A percentile compares a stretch with the other conserved stretches of the same genome.
These are phyloP conservation scores for Asobara japonica DNA, from an alignment of 1,140 invertebrate species.

Conservation along the genomic window DNA sequence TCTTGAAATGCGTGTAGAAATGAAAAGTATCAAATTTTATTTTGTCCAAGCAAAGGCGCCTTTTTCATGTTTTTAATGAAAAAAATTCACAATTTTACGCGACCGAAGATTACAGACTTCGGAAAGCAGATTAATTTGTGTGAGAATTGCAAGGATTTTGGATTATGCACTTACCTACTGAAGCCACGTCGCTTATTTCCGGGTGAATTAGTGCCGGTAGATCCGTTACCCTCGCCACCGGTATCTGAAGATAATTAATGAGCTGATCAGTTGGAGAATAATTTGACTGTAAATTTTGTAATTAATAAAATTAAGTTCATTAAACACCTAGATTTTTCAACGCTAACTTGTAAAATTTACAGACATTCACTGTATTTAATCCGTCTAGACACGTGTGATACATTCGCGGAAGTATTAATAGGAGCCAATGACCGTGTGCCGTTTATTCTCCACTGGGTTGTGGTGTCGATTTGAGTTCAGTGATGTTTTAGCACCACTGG, in stretches of 20 bases:
- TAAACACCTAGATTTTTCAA: constrained; percentile 9
- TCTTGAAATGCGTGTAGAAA: too few relatives aligned
- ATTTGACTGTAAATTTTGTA: too few relatives aligned
- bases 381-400: constrained; percentile 7
- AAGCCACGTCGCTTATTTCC: constrained; percentile 84
- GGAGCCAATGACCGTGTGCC: constrained; percentile 25
- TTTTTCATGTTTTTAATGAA: too few relatives aligned
- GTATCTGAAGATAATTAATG: constrained; percentile 61
- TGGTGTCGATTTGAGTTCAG: background rate
- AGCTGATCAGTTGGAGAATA: background rate
- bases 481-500: background rate
- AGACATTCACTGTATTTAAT: background rate
- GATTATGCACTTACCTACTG: constrained; percentile 75
- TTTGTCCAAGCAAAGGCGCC: too few relatives aligned
- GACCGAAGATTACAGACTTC: background rate
- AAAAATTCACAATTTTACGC: too few relatives aligned
- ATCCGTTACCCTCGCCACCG: constrained; percentile 67
- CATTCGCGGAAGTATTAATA: constrained; percentile 22
- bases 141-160: constrained; percentile 40
- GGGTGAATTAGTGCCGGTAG: constrained; percentile 73
- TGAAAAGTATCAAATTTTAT: too few relatives aligned
- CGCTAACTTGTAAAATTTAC: background rate
- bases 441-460: constrained; percentile 7
- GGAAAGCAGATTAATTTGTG: background rate
- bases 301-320: background rate